Evolutionary conservation across 1,140 invertebrate genomes (phyloP), one percentile per base, ranked within the genome.

Genomic region (Augochlora pura): DNA sequence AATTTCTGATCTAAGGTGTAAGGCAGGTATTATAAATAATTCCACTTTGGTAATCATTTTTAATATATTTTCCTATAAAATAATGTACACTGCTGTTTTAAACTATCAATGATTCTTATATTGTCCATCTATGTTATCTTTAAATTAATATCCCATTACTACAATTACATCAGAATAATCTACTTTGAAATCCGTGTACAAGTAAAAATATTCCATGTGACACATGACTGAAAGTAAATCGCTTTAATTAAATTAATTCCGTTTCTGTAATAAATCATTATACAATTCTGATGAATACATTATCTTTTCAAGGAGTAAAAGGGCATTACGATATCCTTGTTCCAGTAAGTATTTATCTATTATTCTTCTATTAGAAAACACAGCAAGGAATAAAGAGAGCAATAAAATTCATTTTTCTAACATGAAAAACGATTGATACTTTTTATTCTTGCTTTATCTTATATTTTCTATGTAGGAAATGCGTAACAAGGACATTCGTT

Each of bases 41-140:
- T 71, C 63, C 60, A 59, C 67, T 77, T 86, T 69, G 74, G 77
- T 88, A 88, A 86, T 91, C 80, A 88, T 89, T 84, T 88, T 86
- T 86, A 83, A 79, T 91, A 87, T 91, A 89, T 91, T 91, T 90
- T 89, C 57, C 83, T 91, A 91, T 90, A 90, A 92, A 91, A 91
- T 91, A 91, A 92, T 91, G 86, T 91, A 92, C 90, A 90, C 86
- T 88, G 86, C 84, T 90, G 85, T 88, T 87, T 91, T 88, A 90
- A 89, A 88, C 87, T 91, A 90, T 88, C 89, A 80, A 88, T 90
- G 87, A 88, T 39, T 77, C 12, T 76, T 81, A 86, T 87, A 86
- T 89, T 87, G 90, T 83, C 88, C 86, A 83, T 85, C 86, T 91
- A 90, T 86, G 83, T 89, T 62, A 79, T 85, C 63, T 86, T 91